phyloP scores from a whole-genome alignment of 2,113 vertebrate species.

The Tautogolabrus adspersus region DNA sequence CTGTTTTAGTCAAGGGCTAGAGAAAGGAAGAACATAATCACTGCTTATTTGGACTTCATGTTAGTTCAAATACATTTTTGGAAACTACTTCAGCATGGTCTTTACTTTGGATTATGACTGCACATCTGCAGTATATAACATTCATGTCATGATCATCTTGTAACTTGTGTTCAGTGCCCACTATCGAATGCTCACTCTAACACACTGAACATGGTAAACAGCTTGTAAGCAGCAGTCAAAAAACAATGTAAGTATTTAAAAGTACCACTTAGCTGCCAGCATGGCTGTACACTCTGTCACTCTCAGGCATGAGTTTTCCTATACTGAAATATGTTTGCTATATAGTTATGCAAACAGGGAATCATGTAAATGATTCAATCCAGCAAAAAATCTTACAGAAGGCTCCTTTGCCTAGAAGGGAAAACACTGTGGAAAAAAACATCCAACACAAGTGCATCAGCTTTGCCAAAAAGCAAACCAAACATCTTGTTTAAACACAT shows the following conservation, averaged over 20 bases:
- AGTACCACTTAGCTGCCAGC: neutral
- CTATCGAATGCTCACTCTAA: neutral
- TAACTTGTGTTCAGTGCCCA: no score
- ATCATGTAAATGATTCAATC: neutral
- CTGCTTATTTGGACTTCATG: no score
- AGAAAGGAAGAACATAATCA: no score
- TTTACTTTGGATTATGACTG: no score
- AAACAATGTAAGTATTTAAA: neutral
- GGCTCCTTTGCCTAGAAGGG: neutral
- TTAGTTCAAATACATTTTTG: no score
- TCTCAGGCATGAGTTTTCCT: neutral
- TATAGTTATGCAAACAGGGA: neutral
- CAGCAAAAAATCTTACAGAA: neutral
- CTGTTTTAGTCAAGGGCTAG: no score
- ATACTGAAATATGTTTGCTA: neutral
- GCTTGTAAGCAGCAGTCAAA: neutral
- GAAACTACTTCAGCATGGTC: no score
- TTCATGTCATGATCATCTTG: no score
- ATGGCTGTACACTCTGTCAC: neutral
- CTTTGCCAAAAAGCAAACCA: slow-evolving; percentile 24
- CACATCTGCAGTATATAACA: no score
- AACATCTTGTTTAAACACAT: slow-evolving; percentile 38
- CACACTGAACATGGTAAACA: neutral
- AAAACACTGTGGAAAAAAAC: neutral
- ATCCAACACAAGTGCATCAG: neutral